phyloP scores from a whole-genome alignment of 2,888 invertebrate species.

The Stramonita haemastoma region DNA sequence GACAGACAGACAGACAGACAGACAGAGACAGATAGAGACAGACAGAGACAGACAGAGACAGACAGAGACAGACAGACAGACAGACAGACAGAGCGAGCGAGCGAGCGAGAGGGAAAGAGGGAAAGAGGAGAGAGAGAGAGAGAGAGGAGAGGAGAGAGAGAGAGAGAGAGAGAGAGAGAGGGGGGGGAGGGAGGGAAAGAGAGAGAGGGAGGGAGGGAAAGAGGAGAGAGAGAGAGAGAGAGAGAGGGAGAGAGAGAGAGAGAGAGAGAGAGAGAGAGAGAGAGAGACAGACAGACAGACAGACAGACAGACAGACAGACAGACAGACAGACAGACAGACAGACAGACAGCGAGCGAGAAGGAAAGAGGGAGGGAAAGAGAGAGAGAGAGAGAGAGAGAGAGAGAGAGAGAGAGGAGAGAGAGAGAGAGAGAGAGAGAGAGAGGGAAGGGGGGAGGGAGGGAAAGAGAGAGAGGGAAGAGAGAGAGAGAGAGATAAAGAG shows the following conservation, averaged over 20 bases:
- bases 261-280: background rate
- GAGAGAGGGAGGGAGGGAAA: background rate
- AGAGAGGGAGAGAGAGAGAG: too few species aligned
- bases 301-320: background rate
- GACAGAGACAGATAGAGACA: background rate
- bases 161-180: background rate
- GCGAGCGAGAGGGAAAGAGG: too few species aligned
- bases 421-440: background rate
- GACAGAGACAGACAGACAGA: too few species aligned
- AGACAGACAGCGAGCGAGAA: too few species aligned
- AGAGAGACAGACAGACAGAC: background rate
- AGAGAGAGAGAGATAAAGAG: background rate
- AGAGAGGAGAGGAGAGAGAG: background rate
- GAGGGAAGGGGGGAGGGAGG: background rate
- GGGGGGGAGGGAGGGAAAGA: background rate
- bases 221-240: too few species aligned
- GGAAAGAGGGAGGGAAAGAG: too few species aligned
- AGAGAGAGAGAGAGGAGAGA: background rate
- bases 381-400: too few species aligned
- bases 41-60: too few species aligned
- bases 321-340: too few species aligned
- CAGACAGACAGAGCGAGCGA: too few species aligned
- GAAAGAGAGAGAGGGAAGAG: background rate
- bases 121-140: background rate
- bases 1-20: background rate